phyloP scores from a whole-genome alignment of 2,888 invertebrate genomes.

The Sesia bembeciformis region DNA sequence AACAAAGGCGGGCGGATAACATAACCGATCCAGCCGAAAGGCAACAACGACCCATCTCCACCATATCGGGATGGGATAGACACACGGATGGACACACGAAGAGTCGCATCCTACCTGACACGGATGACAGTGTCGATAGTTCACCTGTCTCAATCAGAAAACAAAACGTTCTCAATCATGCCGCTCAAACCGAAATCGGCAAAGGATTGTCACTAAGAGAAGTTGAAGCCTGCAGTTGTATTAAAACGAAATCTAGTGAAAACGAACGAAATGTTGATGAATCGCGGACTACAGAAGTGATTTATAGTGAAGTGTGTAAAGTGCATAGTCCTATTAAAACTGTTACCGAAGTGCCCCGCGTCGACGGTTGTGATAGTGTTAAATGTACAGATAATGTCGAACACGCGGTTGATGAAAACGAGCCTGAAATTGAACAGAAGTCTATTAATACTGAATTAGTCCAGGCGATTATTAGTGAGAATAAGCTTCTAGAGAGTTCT shows the following conservation, averaged over 20 bases:
- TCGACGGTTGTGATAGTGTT: slow-evolving; percentile 52
- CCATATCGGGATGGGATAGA: slow-evolving; percentile 95
- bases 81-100: slow-evolving; percentile 36
- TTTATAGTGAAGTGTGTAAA: slow-evolving; percentile 79
- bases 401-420: slow-evolving; percentile 40
- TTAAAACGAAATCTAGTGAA: slow-evolving; percentile 18
- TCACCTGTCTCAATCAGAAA: slow-evolving; percentile 29
- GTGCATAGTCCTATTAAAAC: slow-evolving; percentile 66
- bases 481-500: slow-evolving; percentile 45
- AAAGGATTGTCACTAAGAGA: slow-evolving; percentile 57
- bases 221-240: slow-evolving; percentile 56
- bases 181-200: slow-evolving; percentile 64
- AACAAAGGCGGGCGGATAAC: slow-evolving; percentile 93
- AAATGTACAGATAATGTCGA: slow-evolving; percentile 37
- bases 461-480: slow-evolving; percentile 43
- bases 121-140: slow-evolving; percentile 28
- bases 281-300: slow-evolving; percentile 47
- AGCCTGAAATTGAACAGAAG: slow-evolving; percentile 20
- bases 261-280: slow-evolving; percentile 16
- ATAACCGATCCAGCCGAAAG: slow-evolving; percentile 95
- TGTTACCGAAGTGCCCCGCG: slow-evolving; percentile 28
- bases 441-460: slow-evolving; percentile 35
- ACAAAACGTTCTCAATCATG: slow-evolving; percentile 50
- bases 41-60: slow-evolving; percentile 94
- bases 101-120: slow-evolving; percentile 18